phyloP scores from a whole-genome alignment of 1,140 invertebrate species.

The Diorhabda elongata region DNA sequence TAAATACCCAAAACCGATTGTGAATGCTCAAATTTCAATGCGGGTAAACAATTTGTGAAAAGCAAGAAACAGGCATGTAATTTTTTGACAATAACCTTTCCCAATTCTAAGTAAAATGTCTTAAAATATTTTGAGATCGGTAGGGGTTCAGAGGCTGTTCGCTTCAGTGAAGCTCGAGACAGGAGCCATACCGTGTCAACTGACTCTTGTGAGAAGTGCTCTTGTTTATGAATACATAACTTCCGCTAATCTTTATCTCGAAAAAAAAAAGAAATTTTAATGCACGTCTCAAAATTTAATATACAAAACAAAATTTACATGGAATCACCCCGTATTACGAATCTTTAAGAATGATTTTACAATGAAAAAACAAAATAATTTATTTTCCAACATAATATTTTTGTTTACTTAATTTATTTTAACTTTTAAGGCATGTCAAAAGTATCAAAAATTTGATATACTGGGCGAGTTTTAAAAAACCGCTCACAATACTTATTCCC shows the following conservation, averaged over 20 bases:
- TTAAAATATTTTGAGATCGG: slow-evolving; percentile 3
- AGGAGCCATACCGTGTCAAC: neutral
- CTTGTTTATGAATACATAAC: slow-evolving; percentile 1
- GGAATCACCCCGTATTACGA: too few species aligned
- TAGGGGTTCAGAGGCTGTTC: slow-evolving; percentile 1
- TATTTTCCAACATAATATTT: too few species aligned
- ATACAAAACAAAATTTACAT: too few species aligned
- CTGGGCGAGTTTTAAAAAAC: too few species aligned
- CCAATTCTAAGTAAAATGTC: neutral
- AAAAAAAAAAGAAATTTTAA: too few species aligned
- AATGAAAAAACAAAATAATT: too few species aligned
- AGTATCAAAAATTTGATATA: too few species aligned
- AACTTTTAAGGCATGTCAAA: too few species aligned
- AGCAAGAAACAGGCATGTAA: neutral
- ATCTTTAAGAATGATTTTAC: too few species aligned
- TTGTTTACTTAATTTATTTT: too few species aligned
- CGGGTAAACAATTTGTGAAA: neutral
- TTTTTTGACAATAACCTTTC: neutral
- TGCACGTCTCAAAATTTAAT: too few species aligned
- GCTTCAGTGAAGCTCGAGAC: neutral
- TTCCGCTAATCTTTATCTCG: neutral
- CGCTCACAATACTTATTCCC: too few species aligned
- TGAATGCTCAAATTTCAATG: neutral
- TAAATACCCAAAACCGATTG: neutral
- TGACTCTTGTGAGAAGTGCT: neutral